Evolutionary conservation across 1,140 invertebrate genomes (phyloP), one percentile per base, ranked within the genome.

Genomic region (Hylyphantes graminicola): DNA sequence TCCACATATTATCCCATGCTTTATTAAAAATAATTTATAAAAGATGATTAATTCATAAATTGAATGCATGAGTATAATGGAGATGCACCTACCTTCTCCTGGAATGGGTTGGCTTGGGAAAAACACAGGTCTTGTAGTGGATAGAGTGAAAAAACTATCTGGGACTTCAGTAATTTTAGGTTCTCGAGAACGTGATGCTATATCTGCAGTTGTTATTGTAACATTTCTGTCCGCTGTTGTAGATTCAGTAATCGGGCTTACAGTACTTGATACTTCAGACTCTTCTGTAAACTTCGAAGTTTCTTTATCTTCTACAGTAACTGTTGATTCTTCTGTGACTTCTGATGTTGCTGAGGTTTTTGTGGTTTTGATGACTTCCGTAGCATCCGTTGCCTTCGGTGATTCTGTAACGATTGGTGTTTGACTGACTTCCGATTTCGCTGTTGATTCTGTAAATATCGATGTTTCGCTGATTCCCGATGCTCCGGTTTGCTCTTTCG

Each of bases 101-200:
- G 86, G 75, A 67, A 86, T 76, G 5, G 76, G 21, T 68, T 50
- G 7, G 55, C 74, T 59, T 12, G 72, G 53, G 13, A 51, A 63
- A 50, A 75, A 72, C 15, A 80, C 53, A n/a, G 84, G 74, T 35
- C 55, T 70, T 35, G 11, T 8, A 12, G 50, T 54, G 13, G 15
- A 51, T 7, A 79, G 54, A 3, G 79, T 68, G 54, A 72, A 73
- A 13, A 57, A 59, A 17, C 70, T 79, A 13, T 74, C 78, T 19
- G 85, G 85, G 13, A 76, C 53, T 64, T 76, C 70, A 5, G 84
- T 85, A 19, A 80, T 85, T 61, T 78, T 79, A 13, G 84, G 61
- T 64, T 65, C 73, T 55, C 76, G 84, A 5, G 55, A 55, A 21
- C 73, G 54, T 2, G 78, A 73, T 51, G 73, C 55, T 10, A 81